phyloP scores from a whole-genome alignment of 23 tunicate species.

The Ciona savignyi region DNA sequence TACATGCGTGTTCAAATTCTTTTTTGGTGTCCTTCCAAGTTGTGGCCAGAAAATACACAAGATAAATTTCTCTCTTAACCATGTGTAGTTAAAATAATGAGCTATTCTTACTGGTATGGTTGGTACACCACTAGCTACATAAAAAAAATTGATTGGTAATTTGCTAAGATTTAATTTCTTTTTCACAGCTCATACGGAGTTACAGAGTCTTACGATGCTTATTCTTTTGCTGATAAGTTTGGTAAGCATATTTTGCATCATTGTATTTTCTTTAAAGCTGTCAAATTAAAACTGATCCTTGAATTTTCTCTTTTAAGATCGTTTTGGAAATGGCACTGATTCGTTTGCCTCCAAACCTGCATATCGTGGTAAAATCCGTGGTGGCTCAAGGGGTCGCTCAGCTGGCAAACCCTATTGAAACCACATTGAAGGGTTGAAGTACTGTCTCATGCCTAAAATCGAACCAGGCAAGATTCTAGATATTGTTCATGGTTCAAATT shows the following conservation, averaged over 20 bases:
- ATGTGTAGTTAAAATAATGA: conserved; percentile 8
- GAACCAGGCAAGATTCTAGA: too few relatives aligned
- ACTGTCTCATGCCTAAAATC: too few relatives aligned
- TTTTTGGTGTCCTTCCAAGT: neutral
- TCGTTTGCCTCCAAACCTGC: neutral
- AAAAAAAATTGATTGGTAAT: too few relatives aligned
- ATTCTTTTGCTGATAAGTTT: conserved; percentile 26
- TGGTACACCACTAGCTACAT: too few relatives aligned
- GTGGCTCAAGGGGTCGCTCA: neutral
- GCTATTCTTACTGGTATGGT: conserved; percentile 17
- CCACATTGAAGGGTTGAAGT: neutral
- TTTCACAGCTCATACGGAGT: conserved; percentile 10
- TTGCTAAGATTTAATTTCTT: too few relatives aligned
- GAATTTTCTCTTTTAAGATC: neutral
- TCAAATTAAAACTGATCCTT: too few relatives aligned
- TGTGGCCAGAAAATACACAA: conserved; percentile 20
- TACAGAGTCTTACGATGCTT: conserved; percentile 22
- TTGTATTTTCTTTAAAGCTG: too few relatives aligned
- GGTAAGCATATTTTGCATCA: too few relatives aligned
- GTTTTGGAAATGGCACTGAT: neutral
- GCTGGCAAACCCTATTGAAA: neutral
- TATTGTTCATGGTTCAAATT: too few relatives aligned
- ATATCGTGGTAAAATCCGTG: neutral
- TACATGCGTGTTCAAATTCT: neutral
- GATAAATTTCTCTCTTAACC: conserved; percentile 10